A percentile compares a stretch with the other conserved stretches of the same genome.
Evolutionary conservation across 2,113 vertebrate genomes (phyloP).

Genomic region (Hippocampus barbouri): DNA sequence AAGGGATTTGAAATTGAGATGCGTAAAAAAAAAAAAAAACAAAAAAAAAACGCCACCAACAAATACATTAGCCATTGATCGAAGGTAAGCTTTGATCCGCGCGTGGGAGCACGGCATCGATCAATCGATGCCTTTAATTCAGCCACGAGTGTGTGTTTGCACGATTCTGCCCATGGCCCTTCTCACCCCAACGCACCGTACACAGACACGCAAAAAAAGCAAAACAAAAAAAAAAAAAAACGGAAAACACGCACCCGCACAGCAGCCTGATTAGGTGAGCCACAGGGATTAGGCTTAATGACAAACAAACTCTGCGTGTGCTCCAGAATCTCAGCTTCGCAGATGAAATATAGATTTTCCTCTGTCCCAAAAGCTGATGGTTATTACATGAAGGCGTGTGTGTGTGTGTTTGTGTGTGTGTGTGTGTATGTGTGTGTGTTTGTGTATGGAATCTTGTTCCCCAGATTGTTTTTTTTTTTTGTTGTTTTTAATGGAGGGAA

Average conservation of each 20-base stretch:
- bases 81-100: conserved; percentile 58
- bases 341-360: conserved; percentile 77
- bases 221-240: no score
- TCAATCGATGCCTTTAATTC: conserved; percentile 72
- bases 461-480: conserved; percentile 45
- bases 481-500: conserved; percentile 36
- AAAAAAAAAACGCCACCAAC: conserved; percentile 24
- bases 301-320: conserved; percentile 69
- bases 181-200: conserved; percentile 21
- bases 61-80: conserved; percentile 60
- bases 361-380: conserved; percentile 58
- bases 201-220: conserved; percentile 17
- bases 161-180: conserved; percentile 44
- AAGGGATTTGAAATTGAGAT: conserved; percentile 35
- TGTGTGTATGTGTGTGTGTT: conserved; percentile 22
- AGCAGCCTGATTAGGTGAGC: conserved; percentile 67
- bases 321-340: conserved; percentile 66
- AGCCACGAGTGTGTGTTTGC: conserved; percentile 53
- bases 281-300: conserved; percentile 67
- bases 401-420: conserved; percentile 21
- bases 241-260: conserved; percentile 35
- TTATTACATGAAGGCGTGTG: conserved; percentile 49
- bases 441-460: conserved; percentile 35
- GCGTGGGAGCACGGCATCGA: conserved; percentile 52
- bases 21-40: conserved; percentile 24